Evolutionary conservation across 2,888 invertebrate genomes (phyloP), one percentile per base, ranked within the genome.

Genomic region (Pachycephus smyrnensis): DNA sequence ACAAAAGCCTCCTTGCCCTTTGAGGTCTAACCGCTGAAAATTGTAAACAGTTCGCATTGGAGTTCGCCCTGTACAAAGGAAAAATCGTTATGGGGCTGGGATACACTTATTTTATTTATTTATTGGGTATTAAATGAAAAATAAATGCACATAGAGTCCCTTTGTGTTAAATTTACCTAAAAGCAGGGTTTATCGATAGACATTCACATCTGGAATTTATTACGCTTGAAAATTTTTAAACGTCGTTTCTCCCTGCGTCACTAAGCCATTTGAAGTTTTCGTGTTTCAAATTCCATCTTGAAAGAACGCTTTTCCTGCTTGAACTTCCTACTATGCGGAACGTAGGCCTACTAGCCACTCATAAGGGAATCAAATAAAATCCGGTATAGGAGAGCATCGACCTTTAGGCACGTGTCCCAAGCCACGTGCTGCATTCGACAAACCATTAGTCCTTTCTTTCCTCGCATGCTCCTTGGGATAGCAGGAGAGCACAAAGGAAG

Each of bases 331-430:
- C 23, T 23, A 23, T 23, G 55, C 15, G 9, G 23, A 40, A 55
- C 55, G 55, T 23, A 23, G 55, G 55, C 9, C 55, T 9, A 9
- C 55, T 55, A 55, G 23, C 55, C 69, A 71, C 77, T 77, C 77
- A 71, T 36, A 77, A 77, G 76, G 76, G 80, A 84, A 86, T 85
- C 80, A 82, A 84, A 86, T 80, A 83, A 85, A 86, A 86, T 86
- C 84, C 82, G 81, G 84, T 82, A 80, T 82, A 82, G 79, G 78
- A 83, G 85, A 84, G 75, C 87, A 84, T 83, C 77, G 86, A 86
- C 86, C 86, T 86, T 86, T 82, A 76, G 84, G 80, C 86, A 86
- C 87, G 86, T 87, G 86, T 83, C 82, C 55, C 80, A 77, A 73
- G 83, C 79, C 85, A 86, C 84, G 85, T 86, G 86, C 86, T 86